phyloP scores from a whole-genome alignment of 2,888 invertebrate genomes.

The Notodonta dromedarius region DNA sequence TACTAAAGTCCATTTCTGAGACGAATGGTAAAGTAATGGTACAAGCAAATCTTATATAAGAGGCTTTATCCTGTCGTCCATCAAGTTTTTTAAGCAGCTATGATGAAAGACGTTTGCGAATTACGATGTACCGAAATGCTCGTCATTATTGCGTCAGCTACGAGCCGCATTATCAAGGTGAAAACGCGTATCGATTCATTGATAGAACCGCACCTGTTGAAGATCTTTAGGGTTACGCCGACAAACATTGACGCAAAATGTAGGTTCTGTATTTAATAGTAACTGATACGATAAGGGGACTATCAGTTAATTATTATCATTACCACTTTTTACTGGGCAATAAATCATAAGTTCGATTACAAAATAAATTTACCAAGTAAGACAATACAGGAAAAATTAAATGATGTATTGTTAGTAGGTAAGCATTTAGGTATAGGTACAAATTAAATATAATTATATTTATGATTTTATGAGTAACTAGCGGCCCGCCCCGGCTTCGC shows the following conservation, averaged over 20 bases:
- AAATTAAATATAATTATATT: no score
- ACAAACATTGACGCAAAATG: no score
- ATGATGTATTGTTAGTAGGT: no score
- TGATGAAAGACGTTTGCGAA: background rate
- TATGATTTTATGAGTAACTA: no score
- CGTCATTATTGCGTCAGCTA: background rate
- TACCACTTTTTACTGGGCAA: background rate
- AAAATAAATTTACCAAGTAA: background rate
- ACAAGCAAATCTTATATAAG: background rate
- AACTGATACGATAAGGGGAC: no score
- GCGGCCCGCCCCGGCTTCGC: no score
- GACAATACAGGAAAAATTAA: background rate
- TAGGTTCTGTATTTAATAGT: no score
- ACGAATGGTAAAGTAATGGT: background rate
- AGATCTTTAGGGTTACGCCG: background rate
- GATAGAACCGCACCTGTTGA: background rate
- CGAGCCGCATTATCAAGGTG: constrained; percentile 2
- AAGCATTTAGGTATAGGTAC: no score
- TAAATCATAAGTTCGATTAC: background rate
- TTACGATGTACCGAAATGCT: background rate
- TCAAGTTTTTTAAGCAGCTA: background rate
- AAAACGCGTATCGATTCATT: constrained; percentile 1
- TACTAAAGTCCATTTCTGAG: constrained; percentile 17
- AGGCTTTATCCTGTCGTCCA: background rate
- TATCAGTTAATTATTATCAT: no score